phyloP scores from a whole-genome alignment of 2,113 vertebrate species.

The Oceanites oceanicus region DNA sequence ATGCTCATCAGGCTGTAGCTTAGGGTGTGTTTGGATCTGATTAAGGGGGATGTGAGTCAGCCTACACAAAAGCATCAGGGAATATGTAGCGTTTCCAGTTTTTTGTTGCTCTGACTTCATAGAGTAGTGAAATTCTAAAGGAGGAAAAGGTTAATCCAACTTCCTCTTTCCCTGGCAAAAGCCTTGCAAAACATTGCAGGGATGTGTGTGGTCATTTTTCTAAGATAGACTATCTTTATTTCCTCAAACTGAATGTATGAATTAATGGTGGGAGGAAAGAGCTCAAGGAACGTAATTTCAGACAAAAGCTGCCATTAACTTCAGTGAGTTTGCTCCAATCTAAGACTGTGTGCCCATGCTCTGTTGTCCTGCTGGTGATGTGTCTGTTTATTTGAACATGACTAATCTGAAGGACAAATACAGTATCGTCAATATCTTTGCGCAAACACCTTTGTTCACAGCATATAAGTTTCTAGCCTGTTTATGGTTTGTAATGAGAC shows the following conservation, averaged over 20 bases:
- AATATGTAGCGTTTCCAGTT: neutral
- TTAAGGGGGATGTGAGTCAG: slow-evolving; percentile 45
- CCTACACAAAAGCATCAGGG: neutral
- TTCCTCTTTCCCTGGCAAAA: slow-evolving; percentile 5
- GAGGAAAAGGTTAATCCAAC: slow-evolving; percentile 2
- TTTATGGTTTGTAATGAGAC: neutral
- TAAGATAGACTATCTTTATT: neutral
- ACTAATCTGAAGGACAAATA: neutral
- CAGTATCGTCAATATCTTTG: neutral
- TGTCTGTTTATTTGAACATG: neutral
- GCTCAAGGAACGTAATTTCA: neutral
- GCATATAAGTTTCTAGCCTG: neutral
- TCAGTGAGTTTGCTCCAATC: neutral
- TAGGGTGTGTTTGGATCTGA: slow-evolving; percentile 1
- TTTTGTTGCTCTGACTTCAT: neutral
- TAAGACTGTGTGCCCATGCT: neutral
- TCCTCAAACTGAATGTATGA: neutral
- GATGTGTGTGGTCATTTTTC: neutral
- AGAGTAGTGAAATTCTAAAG: slow-evolving; percentile 33
- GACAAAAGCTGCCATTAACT: neutral
- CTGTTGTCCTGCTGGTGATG: neutral
- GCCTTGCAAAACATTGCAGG: neutral
- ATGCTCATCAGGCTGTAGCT: neutral
- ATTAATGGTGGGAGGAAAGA: neutral
- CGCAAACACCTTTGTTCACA: neutral